Conservation (phyloP, 2,888 invertebrate genomes). For the Meiosimyza decipiens region DNA sequence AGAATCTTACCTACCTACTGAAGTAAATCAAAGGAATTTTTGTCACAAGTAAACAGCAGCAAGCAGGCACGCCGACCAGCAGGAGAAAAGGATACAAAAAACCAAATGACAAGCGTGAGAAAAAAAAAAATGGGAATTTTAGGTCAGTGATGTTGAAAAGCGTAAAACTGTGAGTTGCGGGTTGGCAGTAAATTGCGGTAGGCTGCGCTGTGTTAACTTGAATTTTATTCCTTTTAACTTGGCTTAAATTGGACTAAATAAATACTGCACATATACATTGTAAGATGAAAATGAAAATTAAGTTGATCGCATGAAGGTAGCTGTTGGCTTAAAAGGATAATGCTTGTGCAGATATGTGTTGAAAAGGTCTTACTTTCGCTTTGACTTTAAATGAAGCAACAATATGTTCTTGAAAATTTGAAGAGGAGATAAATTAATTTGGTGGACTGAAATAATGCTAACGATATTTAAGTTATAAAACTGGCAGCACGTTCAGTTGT, state of each 20-base stretch:
- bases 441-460: too few species aligned
- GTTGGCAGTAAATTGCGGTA: too few species aligned
- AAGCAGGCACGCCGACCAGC: slow-evolving; percentile 22
- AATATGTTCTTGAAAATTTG: too few species aligned
- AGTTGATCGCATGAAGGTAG: slow-evolving; percentile 10
- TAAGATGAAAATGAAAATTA: slow-evolving; percentile 20
- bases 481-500: too few species aligned
- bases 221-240: too few species aligned
- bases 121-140: slow-evolving; percentile 25
- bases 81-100: slow-evolving; percentile 5
- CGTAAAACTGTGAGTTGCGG: neutral
- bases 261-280: slow-evolving; percentile 18
- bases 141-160: slow-evolving; percentile 27
- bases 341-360: neutral
- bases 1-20: too few species aligned
- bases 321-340: neutral
- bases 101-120: slow-evolving; percentile 25
- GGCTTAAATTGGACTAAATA: slow-evolving; percentile 32
- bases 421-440: too few species aligned
- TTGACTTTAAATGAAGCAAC: too few species aligned
- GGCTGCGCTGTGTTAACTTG: neutral
- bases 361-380: neutral
- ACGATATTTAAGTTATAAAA: too few species aligned
- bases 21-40: slow-evolving; percentile 27
- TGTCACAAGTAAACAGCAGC: slow-evolving; percentile 26